A percentile compares a stretch with the other conserved stretches of the same genome.
These are phyloP conservation scores for Panorpa germanica DNA, from an alignment of 2,888 invertebrate species.

Conservation along the genomic window DNA sequence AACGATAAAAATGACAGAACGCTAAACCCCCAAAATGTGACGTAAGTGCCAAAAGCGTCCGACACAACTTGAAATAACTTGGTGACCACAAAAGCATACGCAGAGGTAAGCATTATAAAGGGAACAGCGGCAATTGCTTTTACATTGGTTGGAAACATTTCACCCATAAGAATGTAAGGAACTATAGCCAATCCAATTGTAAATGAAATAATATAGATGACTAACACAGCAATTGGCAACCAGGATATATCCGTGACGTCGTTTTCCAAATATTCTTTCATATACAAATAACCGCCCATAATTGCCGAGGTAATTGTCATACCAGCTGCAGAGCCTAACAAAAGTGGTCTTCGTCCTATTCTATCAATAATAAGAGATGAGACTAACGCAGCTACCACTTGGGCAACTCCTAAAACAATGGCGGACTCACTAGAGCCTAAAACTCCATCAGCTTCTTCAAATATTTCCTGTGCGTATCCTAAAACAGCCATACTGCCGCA, in stretches of 20 bases:
- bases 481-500: conserved; percentile 38
- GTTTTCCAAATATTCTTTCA: conserved; percentile 28
- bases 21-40: no score
- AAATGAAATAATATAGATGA: conserved; percentile 38
- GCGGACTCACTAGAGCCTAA: conserved; percentile 29
- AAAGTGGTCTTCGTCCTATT: conserved; percentile 36
- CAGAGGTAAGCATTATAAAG: conserved; percentile 36
- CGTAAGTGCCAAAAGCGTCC: no score
- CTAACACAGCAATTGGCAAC: conserved; percentile 36
- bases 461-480: conserved; percentile 39
- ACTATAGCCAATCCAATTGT: conserved; percentile 41
- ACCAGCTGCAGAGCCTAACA: conserved; percentile 35
- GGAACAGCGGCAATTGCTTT: conserved; percentile 43
- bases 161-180: conserved; percentile 40
- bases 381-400: conserved; percentile 31
- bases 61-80: no score
- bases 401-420: conserved; percentile 31
- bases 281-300: conserved; percentile 33
- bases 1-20: no score
- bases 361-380: conserved; percentile 38
- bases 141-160: conserved; percentile 41
- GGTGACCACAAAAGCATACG: conserved; percentile 36
- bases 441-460: conserved; percentile 30
- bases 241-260: conserved; percentile 28
- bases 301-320: conserved; percentile 31